phyloP scores from a whole-genome alignment of 2,888 invertebrate species.

The Cyaniris semiargus region DNA sequence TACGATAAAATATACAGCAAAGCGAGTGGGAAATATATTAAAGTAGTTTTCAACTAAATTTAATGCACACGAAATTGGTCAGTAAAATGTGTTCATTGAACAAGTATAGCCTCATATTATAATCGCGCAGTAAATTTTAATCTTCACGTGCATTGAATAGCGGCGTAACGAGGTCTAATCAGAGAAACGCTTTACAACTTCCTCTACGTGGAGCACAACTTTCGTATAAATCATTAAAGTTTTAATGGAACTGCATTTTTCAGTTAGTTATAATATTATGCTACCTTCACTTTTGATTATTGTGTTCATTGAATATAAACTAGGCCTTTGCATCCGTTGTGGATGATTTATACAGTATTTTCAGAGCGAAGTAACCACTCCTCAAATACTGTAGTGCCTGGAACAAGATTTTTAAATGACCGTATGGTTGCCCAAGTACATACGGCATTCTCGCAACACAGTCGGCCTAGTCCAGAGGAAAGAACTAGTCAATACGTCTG shows the following conservation, averaged over 20 bases:
- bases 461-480: no score
- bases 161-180: constrained; percentile 41
- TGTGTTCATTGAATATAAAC: no score
- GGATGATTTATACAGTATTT: no score
- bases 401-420: no score
- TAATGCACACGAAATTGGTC: constrained; percentile 7
- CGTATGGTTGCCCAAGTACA: no score
- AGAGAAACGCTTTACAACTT: constrained; percentile 33
- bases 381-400: no score
- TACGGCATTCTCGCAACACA: no score
- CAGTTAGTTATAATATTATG: not conserved
- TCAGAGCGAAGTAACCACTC: no score
- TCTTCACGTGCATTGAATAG: constrained; percentile 42
- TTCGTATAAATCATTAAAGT: constrained; percentile 25
- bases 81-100: constrained; percentile 6
- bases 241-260: constrained; percentile 20
- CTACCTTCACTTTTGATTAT: not conserved
- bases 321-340: no score
- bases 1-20: not conserved
- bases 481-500: no score
- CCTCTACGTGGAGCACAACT: constrained; percentile 23
- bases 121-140: constrained; percentile 36
- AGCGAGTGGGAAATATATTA: not conserved
- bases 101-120: constrained; percentile 2
- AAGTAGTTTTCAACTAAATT: constrained; percentile 5